Base-by-base conservation (phyloP, 2,888 invertebrate genomes). In the Anodontia alba region DNA sequence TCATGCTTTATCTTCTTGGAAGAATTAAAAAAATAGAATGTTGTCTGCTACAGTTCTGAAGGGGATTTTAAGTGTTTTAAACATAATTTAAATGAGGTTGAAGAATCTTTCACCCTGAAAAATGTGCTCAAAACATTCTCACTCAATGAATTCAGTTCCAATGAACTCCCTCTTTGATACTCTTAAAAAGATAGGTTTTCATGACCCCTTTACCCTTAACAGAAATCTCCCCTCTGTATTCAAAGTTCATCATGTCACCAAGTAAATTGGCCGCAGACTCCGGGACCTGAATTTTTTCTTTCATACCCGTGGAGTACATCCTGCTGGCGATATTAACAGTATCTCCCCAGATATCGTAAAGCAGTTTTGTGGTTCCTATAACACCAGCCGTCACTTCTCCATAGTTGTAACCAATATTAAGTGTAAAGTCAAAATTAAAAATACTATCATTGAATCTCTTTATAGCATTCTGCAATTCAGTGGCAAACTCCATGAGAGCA, bases 321-420 rank as follows among this genome's bases (percentile, higher is more conserved):
- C 99, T 96, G 10, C 98, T 98, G 0, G 99, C 98, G 78, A 99
- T 98, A 94, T 99, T 99, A 0, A 99, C 99, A 0, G 99, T 98
- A 94, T 99, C 99, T 0, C 99, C 99, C 99, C 99, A 99, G 90
- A 99, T 99, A 94, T 99, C 99, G 91, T 99, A 99, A 94, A 98
- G 98, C 81, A 99, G 95, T 93, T 99, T 99, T 0, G 97, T 97
- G 10, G 98, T 98, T 0, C 99, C 99, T 74, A 99, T 99, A 1
- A 99, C 96, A 0, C 99, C 99, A 0, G 99, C 98, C 0, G 99
- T 99, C 0, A 99, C 98, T 89, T 99, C 98, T 0, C 99, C 99
- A 90, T 97, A 97, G 95, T 99, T 99, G 92, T 97, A 98, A 1
- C 98, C 98, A 82, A 98, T 97, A 77, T 92, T 93, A 72, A 95